A percentile compares a stretch with the other conserved stretches of the same genome.
Conservation (phyloP, 2,797 vertebrate species). For the Enteromius viviparus region DNA sequence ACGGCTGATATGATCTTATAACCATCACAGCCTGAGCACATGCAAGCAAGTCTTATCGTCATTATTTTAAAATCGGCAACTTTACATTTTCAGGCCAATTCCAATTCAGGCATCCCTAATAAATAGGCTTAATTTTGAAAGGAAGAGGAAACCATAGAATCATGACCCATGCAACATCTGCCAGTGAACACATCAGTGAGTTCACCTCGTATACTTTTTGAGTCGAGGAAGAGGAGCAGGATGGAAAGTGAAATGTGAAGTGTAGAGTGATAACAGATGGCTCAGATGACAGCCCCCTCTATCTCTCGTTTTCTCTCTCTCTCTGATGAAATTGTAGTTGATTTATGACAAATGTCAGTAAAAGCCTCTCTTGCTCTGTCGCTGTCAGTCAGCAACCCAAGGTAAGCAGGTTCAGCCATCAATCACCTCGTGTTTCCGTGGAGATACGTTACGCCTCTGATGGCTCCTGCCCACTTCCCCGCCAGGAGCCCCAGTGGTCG, state of each 20-base stretch:
- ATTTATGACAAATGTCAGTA: conserved; percentile 92
- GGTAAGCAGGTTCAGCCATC: conserved; percentile 90
- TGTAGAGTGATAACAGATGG: conserved; percentile 77
- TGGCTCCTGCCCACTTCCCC: conserved; percentile 72
- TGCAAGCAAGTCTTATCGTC: neutral
- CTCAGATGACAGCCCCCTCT: conserved; percentile 72
- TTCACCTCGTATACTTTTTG: conserved; percentile 13
- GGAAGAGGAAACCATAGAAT: neutral
- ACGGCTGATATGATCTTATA: neutral
- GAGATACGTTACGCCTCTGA: conserved; percentile 74
- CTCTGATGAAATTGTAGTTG: conserved; percentile 88
- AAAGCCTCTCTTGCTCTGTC: conserved; percentile 84
- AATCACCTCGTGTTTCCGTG: conserved; percentile 76
- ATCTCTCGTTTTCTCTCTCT: conserved; percentile 48
- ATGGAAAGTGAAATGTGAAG: conserved; percentile 61
- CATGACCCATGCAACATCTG: conserved; percentile 23
- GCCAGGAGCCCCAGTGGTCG: conserved; percentile 68
- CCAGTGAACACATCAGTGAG: neutral
- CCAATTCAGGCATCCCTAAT: neutral
- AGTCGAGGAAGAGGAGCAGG: conserved; percentile 29
- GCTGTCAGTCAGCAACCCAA: conserved; percentile 86
- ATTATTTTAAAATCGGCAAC: too few species aligned
- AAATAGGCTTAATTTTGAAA: neutral
- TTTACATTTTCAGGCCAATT: neutral
- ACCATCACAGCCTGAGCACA: neutral